Evolutionary conservation across 53 echinoderm and acorn worm species (phyloP).

Genomic region (Antedon mediterranea): DNA sequence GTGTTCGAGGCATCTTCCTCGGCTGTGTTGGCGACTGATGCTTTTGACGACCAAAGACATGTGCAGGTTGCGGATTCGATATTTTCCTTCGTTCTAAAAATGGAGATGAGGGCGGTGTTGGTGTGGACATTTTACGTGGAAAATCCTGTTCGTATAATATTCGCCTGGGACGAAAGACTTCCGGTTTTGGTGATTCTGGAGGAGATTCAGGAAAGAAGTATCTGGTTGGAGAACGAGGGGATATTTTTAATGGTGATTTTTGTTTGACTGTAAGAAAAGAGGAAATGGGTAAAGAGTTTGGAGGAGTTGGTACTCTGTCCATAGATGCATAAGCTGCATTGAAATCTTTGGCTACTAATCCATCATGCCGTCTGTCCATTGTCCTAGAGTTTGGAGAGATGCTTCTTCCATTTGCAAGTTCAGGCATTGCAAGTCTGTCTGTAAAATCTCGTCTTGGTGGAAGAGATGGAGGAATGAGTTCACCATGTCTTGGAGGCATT

Average conservation of each 20-base stretch:
- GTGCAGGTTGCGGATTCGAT: neutral
- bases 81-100: neutral
- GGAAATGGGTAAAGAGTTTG: neutral
- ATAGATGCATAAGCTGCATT: neutral
- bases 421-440: neutral
- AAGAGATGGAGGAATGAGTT: neutral
- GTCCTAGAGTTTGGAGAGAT: neutral
- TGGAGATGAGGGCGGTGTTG: neutral
- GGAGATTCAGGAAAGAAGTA: neutral
- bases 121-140: neutral
- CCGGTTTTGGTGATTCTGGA: neutral
- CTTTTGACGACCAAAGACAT: neutral
- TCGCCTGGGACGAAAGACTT: neutral
- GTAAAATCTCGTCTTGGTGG: neutral
- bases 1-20: neutral
- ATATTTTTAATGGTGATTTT: neutral
- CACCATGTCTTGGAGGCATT: neutral
- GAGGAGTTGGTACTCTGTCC: neutral
- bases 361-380: neutral
- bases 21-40: neutral
- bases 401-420: neutral
- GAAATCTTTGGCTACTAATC: neutral
- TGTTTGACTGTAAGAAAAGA: neutral
- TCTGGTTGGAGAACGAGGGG: neutral
- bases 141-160: neutral